Evolutionary conservation across 2,113 vertebrate species (phyloP).

Genomic region (Chamaetylas fuelleborni): DNA sequence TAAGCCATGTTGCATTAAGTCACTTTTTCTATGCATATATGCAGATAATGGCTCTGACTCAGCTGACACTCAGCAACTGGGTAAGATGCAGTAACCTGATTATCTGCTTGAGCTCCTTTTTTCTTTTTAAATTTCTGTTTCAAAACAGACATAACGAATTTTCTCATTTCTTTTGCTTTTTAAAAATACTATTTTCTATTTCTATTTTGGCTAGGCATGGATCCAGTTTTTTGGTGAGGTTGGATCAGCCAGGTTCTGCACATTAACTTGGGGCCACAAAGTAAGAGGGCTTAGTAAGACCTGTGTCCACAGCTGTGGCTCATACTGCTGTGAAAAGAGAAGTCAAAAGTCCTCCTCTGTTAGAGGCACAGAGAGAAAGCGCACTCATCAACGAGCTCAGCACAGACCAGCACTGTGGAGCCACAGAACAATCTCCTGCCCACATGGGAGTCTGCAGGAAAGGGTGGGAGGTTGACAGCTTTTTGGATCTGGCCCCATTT

Average conservation of each 20-base stretch:
- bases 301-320: constrained; percentile 8
- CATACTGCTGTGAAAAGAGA: background rate
- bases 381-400: background rate
- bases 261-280: background rate
- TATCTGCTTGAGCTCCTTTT: background rate
- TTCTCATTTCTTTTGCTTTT: background rate
- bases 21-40: background rate
- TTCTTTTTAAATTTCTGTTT: background rate
- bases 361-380: background rate
- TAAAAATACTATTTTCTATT: background rate
- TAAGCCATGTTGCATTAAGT: background rate
- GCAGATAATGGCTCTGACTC: constrained; percentile 4
- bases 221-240: background rate
- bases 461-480: constrained; percentile 56
- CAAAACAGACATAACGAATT: background rate
- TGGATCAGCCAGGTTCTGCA: background rate
- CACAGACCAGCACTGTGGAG: constrained; percentile 16
- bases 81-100: background rate
- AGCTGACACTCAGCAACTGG: background rate
- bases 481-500: constrained; percentile 62
- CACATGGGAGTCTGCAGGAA: constrained; percentile 65
- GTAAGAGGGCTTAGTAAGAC: background rate
- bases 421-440: constrained; percentile 25
- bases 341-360: background rate
- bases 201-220: background rate